Evolutionary conservation across 23 tunicate species (phyloP).

Genomic region (Halocynthia roretzi): DNA sequence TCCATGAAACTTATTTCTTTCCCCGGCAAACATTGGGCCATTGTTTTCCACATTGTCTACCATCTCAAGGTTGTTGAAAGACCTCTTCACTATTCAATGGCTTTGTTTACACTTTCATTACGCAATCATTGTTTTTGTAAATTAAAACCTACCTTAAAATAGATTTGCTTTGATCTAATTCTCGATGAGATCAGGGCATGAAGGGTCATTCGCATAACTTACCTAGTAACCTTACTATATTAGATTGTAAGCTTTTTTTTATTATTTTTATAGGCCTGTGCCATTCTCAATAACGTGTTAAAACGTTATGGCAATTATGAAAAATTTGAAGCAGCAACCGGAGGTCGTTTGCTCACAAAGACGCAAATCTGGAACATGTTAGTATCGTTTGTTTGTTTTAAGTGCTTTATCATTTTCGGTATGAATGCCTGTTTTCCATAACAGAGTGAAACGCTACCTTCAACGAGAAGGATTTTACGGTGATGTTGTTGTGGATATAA

Average conservation of each 20-base stretch:
- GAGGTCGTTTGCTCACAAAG: slow-evolving; percentile 61
- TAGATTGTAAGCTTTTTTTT: neutral
- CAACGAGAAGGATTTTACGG: slow-evolving; percentile 82
- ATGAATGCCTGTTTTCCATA: neutral
- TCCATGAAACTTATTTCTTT: too few species aligned
- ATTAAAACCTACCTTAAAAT: too few species aligned
- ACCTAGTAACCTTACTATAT: too few species aligned
- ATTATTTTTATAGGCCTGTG: slow-evolving; percentile 34
- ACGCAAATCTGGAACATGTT: slow-evolving; percentile 79
- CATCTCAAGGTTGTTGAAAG: too few species aligned
- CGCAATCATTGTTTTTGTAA: too few species aligned
- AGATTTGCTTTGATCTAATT: too few species aligned
- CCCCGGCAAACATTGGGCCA: too few species aligned
- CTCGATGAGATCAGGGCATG: too few species aligned
- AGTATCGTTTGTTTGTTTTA: neutral
- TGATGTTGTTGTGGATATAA: slow-evolving; percentile 78
- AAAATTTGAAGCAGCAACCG: slow-evolving; percentile 84
- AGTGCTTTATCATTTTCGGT: neutral
- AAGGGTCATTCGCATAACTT: too few species aligned
- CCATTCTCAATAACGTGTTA: slow-evolving; percentile 60
- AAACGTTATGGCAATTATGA: slow-evolving; percentile 75
- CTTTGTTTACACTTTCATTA: too few species aligned
- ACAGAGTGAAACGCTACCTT: slow-evolving; percentile 41
- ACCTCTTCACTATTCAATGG: too few species aligned
- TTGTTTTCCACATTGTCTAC: too few species aligned